A percentile compares a stretch with the other conserved stretches of the same genome.
Conservation (phyloP, 2,888 invertebrate genomes). For the Athetis lepigone region DNA sequence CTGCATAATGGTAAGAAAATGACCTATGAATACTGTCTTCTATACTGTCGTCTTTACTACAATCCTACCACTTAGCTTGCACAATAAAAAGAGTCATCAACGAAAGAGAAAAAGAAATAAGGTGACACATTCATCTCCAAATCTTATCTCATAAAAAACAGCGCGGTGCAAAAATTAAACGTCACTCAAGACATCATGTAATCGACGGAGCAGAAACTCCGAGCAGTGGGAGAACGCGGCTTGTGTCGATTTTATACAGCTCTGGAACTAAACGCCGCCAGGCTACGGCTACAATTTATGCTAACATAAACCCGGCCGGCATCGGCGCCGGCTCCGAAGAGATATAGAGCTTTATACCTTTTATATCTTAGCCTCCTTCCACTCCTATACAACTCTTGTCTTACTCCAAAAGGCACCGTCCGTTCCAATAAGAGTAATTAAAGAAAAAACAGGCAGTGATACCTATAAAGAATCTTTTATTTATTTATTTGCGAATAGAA, state of each 20-base stretch:
- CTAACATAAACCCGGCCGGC: conserved; percentile 76
- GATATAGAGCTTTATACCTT: conserved; percentile 71
- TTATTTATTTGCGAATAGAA: conserved; percentile 24
- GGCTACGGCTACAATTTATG: conserved; percentile 78
- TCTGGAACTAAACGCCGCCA: conserved; percentile 75
- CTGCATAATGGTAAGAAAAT: background rate
- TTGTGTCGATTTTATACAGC: conserved; percentile 78
- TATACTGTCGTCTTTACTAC: no score
- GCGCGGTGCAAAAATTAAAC: conserved; percentile 81
- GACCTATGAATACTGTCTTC: background rate
- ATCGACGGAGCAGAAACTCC: conserved; percentile 76
- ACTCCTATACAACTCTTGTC: conserved; percentile 60
- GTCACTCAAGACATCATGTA: conserved; percentile 82
- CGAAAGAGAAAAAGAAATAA: conserved; percentile 7
- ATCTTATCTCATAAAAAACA: conserved; percentile 37
- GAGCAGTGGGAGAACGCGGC: conserved; percentile 75
- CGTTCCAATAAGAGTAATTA: conserved; percentile 71
- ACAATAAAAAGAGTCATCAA: conserved; percentile 3
- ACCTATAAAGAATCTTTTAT: conserved; percentile 61
- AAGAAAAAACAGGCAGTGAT: conserved; percentile 65
- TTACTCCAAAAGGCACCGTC: conserved; percentile 68
- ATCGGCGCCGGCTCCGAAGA: conserved; percentile 66
- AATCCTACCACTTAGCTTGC: conserved; percentile 1
- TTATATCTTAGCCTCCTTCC: conserved; percentile 65
- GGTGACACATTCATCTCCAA: conserved; percentile 32